Evolutionary conservation across 2,888 invertebrate genomes (phyloP).

Genomic region (Agrotis clavis): DNA sequence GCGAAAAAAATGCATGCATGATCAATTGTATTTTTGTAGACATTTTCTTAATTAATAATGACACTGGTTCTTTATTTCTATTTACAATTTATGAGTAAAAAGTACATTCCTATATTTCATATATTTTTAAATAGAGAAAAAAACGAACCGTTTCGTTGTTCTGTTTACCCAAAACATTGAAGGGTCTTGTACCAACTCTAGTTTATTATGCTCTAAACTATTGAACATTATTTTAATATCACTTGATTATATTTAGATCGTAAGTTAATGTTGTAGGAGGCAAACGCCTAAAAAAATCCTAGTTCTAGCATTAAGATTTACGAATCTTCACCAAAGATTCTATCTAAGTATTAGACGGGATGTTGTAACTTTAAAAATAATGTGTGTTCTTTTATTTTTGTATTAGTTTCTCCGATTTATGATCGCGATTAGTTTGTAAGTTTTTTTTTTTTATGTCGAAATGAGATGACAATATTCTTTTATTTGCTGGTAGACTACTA

Average conservation of each 20-base stretch:
- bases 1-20: conserved; percentile 8
- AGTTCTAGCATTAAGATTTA: conserved; percentile 41
- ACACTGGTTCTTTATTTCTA: not conserved
- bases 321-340: conserved; percentile 59
- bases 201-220: conserved; percentile 41
- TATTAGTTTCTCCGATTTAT: not conserved
- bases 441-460: conserved; percentile 10
- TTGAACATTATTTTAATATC: conserved; percentile 10
- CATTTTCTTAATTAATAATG: conserved; percentile 20
- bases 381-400: conserved; percentile 16
- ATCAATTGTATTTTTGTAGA: conserved; percentile 33
- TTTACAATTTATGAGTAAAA: not conserved
- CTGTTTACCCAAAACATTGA: not conserved
- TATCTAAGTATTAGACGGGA: conserved; percentile 36
- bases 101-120: conserved; percentile 8
- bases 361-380: conserved; percentile 8
- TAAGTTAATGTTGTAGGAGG: conserved; percentile 22
- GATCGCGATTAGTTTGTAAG: conserved; percentile 11
- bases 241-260: conserved; percentile 28
- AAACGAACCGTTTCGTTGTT: not conserved
- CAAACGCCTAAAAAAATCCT: conserved; percentile 16
- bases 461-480: conserved; percentile 13
- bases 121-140: conserved; percentile 1
- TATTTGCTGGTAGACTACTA: not conserved
- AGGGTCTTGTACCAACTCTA: conserved; percentile 27